Evolutionary conservation across 2,888 invertebrate species (phyloP).

Genomic region (Eilema sororculum): DNA sequence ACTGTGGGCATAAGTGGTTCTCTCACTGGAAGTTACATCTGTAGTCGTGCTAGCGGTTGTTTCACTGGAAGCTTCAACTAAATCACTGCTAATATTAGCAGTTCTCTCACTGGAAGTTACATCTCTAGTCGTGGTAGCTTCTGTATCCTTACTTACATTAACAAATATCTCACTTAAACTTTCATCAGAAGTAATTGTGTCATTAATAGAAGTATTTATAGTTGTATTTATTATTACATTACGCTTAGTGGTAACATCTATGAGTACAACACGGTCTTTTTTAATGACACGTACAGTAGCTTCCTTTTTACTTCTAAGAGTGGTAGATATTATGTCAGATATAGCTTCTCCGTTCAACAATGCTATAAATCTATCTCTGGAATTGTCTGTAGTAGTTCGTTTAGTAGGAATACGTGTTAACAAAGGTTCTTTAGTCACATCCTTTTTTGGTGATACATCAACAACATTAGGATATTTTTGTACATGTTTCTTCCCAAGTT

Average conservation of each 20-base stretch:
- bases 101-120: background rate
- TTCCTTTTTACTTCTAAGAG: background rate
- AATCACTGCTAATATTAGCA: background rate
- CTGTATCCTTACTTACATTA: background rate
- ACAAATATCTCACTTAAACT: background rate
- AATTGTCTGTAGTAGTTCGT: background rate
- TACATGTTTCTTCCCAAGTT: background rate
- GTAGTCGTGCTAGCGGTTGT: background rate
- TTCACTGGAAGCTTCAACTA: no score
- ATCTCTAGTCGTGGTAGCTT: background rate
- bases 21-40: background rate
- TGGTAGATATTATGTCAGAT: background rate
- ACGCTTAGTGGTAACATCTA: background rate
- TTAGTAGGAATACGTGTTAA: background rate
- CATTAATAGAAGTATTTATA: background rate
- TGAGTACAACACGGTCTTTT: background rate
- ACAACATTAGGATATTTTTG: background rate
- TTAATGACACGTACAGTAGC: background rate
- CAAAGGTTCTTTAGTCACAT: background rate
- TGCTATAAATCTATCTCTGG: background rate
- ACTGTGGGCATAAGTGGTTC: no score
- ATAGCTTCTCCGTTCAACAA: background rate
- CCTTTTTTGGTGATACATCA: background rate
- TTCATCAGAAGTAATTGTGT: background rate
- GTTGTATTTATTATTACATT: background rate